Conservation (phyloP, 2,113 vertebrate species). For the Polypterus bichir region DNA sequence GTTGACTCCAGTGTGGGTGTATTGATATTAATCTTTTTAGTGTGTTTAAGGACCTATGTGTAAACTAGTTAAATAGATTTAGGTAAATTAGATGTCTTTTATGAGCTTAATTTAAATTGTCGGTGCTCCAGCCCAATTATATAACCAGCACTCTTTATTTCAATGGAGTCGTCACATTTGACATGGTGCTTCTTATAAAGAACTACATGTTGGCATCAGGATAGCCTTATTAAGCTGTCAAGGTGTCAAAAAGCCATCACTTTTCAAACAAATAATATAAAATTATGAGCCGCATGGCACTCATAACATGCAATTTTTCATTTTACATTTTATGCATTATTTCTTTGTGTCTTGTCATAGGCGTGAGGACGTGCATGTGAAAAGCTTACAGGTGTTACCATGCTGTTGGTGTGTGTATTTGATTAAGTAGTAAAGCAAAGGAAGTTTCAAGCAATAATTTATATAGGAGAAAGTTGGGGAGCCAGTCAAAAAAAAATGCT, state of each 20-base stretch:
- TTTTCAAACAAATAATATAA: background rate
- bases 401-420: no score
- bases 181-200: background rate
- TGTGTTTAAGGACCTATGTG: background rate
- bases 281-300: background rate
- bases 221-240: constrained; percentile 15
- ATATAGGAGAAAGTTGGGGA: no score
- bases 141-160: background rate
- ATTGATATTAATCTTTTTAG: constrained; percentile 2
- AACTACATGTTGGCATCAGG: constrained; percentile 8
- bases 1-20: background rate
- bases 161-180: background rate
- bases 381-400: no score
- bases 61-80: background rate
- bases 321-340: background rate
- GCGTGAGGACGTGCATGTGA: no score
- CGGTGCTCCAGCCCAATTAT: background rate
- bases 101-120: background rate
- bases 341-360: background rate
- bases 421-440: no score
- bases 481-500: no score
- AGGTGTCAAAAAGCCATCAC: background rate
- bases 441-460: no score
- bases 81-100: constrained; percentile 6
- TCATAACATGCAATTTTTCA: background rate